Conservation (phyloP, 2,888 invertebrate species). For the Mycogona germanica region DNA sequence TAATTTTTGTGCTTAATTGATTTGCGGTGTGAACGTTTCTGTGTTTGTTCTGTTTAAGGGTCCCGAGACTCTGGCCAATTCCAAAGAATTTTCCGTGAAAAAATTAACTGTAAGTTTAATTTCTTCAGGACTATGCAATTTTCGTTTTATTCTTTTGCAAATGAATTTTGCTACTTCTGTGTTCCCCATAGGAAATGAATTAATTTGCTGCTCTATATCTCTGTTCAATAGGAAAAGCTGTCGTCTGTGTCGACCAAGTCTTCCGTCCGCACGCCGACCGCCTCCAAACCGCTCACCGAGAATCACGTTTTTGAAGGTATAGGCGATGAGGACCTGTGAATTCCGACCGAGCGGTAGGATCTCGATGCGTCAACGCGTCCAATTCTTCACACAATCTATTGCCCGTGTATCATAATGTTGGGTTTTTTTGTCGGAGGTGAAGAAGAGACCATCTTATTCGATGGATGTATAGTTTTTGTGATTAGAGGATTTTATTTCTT, state of each 20-base stretch:
- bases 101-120: slow-evolving; percentile 48
- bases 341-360: too few relatives aligned
- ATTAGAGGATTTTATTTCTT: too few relatives aligned
- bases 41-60: not conserved
- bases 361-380: too few relatives aligned
- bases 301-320: slow-evolving; percentile 92
- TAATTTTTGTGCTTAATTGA: not conserved
- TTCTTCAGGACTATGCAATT: not conserved
- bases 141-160: too few relatives aligned
- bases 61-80: slow-evolving; percentile 1
- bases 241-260: slow-evolving; percentile 22
- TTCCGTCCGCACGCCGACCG: slow-evolving; percentile 19
- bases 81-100: slow-evolving; percentile 50
- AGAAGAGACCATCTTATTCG: not conserved
- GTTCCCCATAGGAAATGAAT: not conserved
- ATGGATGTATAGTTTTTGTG: not conserved
- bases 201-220: too few relatives aligned
- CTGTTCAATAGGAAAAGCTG: slow-evolving; percentile 22
- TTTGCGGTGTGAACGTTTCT: not conserved
- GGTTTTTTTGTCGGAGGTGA: too few relatives aligned
- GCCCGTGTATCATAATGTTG: too few relatives aligned
- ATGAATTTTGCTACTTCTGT: not conserved
- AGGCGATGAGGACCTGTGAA: slow-evolving; percentile 71
- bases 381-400: too few relatives aligned
- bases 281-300: slow-evolving; percentile 42